phyloP scores from a whole-genome alignment of 2,113 vertebrate species.

The Heterotilapia buettikoferi region DNA sequence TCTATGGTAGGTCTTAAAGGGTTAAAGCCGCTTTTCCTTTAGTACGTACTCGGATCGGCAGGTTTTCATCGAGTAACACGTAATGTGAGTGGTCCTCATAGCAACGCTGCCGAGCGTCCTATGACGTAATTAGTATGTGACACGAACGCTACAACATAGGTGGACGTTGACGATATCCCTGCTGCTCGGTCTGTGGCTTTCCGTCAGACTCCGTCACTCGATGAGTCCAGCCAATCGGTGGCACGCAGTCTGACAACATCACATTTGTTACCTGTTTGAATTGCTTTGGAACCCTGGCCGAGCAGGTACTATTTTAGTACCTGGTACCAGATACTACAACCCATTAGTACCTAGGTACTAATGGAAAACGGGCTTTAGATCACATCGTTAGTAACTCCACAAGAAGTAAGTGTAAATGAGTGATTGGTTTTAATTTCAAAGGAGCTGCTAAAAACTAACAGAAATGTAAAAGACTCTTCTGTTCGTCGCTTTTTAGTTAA shows the following conservation, averaged over 20 bases:
- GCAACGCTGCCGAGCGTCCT: rapidly evolving
- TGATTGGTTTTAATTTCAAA: too few species aligned
- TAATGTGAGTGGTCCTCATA: neutral
- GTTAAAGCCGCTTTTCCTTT: neutral
- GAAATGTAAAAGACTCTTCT: too few species aligned
- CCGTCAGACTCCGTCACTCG: rapidly evolving
- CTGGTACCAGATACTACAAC: too few species aligned
- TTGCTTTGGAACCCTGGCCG: too few species aligned
- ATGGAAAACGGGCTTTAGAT: too few species aligned
- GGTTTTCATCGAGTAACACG: neutral
- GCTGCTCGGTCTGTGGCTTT: neutral
- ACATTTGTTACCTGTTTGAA: too few species aligned
- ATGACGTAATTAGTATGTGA: neutral
- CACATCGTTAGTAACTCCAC: too few species aligned
- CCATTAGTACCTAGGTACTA: too few species aligned
- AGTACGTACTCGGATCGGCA: neutral
- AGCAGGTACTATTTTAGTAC: too few species aligned
- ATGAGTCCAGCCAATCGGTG: neutral
- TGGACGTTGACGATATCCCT: neutral
- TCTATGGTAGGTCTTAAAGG: neutral
- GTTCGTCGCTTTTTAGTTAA: too few species aligned
- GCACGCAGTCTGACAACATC: neutral
- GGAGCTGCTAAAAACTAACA: too few species aligned
- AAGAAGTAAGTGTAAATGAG: too few species aligned
- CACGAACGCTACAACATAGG: neutral